Percentiles rank a stretch among this genome's conserved stretches.
These are phyloP conservation scores for Timema cristinae DNA, from an alignment of 2,888 invertebrate species.

Conservation along the genomic window DNA sequence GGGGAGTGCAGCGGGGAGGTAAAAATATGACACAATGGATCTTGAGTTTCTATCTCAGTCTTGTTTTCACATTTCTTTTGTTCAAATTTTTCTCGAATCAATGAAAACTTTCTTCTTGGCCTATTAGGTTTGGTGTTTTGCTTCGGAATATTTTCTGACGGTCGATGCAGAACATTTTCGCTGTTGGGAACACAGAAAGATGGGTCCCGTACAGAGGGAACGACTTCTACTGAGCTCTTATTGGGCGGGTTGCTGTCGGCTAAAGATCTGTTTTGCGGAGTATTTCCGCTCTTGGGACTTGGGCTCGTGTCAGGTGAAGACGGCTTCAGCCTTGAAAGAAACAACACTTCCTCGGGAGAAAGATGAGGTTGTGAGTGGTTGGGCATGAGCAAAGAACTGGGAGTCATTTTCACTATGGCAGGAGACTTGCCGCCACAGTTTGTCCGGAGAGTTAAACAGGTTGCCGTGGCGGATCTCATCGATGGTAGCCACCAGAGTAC, in stretches of 20 bases:
- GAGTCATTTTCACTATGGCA: background rate
- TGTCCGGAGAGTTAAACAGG: slow-evolving; percentile 41
- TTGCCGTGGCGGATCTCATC: slow-evolving; percentile 57
- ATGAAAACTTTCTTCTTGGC: slow-evolving; percentile 56
- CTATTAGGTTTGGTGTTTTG: slow-evolving; percentile 41
- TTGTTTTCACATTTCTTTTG: slow-evolving; percentile 31
- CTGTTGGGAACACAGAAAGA: background rate
- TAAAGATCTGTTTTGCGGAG: background rate
- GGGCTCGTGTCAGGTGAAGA: slow-evolving; percentile 36
- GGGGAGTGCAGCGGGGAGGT: background rate
- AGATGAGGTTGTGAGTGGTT: slow-evolving; percentile 46
- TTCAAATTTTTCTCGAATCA: slow-evolving; percentile 56
- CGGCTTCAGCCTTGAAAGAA: slow-evolving; percentile 45
- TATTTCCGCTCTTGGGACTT: slow-evolving; percentile 7
- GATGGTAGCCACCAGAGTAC: slow-evolving; percentile 59
- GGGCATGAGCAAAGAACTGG: background rate
- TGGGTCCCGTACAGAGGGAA: too few species aligned
- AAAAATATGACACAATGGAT: background rate
- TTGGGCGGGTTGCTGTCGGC: background rate
- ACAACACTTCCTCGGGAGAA: slow-evolving; percentile 48
- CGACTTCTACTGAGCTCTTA: too few species aligned
- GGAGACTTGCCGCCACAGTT: slow-evolving; percentile 22
- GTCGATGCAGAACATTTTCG: background rate
- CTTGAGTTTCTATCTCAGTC: background rate
- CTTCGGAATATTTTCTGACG: slow-evolving; percentile 19